Conservation (phyloP, 2,888 invertebrate genomes). For the Leptinotarsa haldemani region DNA sequence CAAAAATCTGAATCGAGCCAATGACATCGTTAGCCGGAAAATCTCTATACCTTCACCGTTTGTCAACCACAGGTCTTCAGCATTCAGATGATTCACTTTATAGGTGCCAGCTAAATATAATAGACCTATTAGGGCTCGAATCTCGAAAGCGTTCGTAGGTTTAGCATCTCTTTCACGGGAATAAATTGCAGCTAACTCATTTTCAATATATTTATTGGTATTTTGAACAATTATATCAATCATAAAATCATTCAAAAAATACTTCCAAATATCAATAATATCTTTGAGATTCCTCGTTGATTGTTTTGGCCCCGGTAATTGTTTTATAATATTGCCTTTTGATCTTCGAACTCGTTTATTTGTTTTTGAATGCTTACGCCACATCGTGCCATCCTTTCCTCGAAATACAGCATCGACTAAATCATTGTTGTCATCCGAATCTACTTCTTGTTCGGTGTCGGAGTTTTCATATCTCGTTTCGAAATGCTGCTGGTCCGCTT, state of each 20-base stretch:
- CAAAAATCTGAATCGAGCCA: conserved; percentile 29
- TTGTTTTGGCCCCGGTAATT: not conserved
- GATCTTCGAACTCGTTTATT: not conserved
- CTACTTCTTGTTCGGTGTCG: not conserved
- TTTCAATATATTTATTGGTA: no score
- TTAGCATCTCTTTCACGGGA: conserved; percentile 1
- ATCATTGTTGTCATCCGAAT: not conserved
- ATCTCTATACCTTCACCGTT: conserved; percentile 23
- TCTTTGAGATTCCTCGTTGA: not conserved
- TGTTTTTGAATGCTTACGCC: not conserved
- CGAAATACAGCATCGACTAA: not conserved
- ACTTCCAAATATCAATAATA: not conserved
- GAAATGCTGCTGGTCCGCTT: not conserved
- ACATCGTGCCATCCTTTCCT: not conserved
- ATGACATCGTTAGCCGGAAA: conserved; percentile 22
- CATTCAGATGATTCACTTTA: not conserved
- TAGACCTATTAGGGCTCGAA: conserved; percentile 20
- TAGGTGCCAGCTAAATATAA: conserved; percentile 18
- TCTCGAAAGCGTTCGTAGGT: conserved; percentile 10
- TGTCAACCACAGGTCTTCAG: conserved; percentile 15
- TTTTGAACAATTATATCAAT: not conserved
- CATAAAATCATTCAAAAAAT: not conserved
- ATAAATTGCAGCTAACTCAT: not conserved
- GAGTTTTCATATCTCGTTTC: not conserved
- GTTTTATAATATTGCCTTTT: not conserved